phyloP scores from a whole-genome alignment of 2,888 invertebrate species.

The Drosophila infuscata region DNA sequence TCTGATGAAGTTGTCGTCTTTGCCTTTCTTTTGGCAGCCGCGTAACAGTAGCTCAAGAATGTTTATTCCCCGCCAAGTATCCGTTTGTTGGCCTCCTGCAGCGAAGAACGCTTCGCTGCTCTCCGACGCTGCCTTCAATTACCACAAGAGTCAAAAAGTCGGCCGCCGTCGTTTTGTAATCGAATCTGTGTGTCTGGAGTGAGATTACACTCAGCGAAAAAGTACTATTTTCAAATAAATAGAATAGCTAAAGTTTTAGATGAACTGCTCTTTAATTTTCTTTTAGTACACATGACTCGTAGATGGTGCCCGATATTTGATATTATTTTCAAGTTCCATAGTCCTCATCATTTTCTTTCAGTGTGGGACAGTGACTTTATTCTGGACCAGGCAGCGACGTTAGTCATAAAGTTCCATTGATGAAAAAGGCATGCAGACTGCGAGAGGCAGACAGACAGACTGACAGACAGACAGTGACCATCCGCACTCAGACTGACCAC shows the following conservation, averaged over 20 bases:
- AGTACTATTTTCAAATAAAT: background rate
- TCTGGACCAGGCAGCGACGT: slow-evolving; percentile 25
- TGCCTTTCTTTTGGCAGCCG: slow-evolving; percentile 43
- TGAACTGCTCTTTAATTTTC: background rate
- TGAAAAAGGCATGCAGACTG: slow-evolving; percentile 35
- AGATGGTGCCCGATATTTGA: background rate
- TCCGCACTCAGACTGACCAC: slow-evolving; percentile 40
- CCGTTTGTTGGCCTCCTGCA: slow-evolving; percentile 56
- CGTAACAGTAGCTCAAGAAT: slow-evolving; percentile 72
- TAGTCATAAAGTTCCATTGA: slow-evolving; percentile 64
- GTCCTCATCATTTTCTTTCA: background rate
- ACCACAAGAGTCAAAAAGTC: slow-evolving; percentile 53
- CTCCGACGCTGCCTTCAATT: slow-evolving; percentile 53
- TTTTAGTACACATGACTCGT: background rate
- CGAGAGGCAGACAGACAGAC: background rate
- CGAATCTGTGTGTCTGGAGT: slow-evolving; percentile 46
- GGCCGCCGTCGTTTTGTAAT: slow-evolving; percentile 61
- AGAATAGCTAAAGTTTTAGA: no score
- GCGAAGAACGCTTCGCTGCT: slow-evolving; percentile 35
- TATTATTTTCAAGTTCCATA: background rate
- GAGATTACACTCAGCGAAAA: slow-evolving; percentile 3
- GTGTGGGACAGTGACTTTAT: slow-evolving; percentile 11
- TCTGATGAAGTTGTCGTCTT: slow-evolving; percentile 48
- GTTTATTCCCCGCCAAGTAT: slow-evolving; percentile 47
- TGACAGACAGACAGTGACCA: slow-evolving; percentile 4